Conservation (phyloP, 2,888 invertebrate species). For the Cephus runcator region DNA sequence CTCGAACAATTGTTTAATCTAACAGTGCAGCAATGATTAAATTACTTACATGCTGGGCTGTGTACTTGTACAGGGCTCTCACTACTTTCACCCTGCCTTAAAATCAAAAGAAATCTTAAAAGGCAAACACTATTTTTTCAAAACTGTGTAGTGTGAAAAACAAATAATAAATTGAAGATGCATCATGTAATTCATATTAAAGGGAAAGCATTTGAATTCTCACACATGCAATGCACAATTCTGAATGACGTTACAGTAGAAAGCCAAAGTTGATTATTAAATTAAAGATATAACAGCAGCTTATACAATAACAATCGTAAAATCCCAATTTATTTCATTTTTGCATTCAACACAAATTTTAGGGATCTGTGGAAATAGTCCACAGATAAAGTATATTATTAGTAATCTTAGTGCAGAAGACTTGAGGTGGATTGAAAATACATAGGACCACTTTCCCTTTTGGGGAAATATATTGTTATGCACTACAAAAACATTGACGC, state of each 20-base stretch:
- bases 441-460: neutral
- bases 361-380: neutral
- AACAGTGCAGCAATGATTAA: neutral
- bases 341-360: neutral
- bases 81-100: constrained; percentile 70
- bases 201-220: neutral
- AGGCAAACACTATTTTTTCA: neutral
- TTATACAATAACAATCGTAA: neutral
- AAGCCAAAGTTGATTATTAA: neutral
- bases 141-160: neutral
- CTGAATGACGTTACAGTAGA: neutral
- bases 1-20: neutral
- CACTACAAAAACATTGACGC: neutral
- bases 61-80: constrained; percentile 69
- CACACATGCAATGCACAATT: neutral
- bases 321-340: neutral
- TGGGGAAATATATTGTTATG: neutral
- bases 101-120: constrained; percentile 28
- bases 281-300: neutral
- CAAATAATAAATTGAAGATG: neutral
- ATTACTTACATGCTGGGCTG: constrained; percentile 68
- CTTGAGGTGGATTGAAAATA: neutral
- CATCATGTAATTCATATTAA: neutral
- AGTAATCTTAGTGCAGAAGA: neutral
- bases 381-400: neutral